Evolutionary conservation across 2,797 vertebrate species (phyloP).

Genomic region (Philypnodon macrostomus): DNA sequence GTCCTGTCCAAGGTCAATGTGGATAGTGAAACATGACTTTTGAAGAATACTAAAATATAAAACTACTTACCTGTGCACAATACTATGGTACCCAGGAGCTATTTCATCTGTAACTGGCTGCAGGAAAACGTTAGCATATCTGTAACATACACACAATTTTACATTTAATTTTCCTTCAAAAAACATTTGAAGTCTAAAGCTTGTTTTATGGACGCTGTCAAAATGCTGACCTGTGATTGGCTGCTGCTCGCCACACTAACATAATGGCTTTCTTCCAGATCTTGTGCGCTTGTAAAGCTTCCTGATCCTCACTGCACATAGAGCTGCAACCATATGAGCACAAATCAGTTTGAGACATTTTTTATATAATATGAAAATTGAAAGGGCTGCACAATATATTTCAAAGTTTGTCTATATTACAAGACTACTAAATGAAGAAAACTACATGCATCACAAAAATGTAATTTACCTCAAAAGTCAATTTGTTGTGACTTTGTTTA

Average conservation of each 20-base stretch:
- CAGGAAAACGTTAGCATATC: conserved; percentile 96
- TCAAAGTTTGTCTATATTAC: no score
- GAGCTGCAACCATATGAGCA: conserved; percentile 74
- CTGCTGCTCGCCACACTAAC: conserved; percentile 97
- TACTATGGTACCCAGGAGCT: conserved; percentile 95
- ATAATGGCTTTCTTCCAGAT: conserved; percentile 99
- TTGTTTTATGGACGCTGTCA: not conserved
- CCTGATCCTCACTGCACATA: conserved; percentile 94
- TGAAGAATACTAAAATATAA: no score
- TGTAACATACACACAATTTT: conserved; percentile 50
- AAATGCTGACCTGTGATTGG: conserved; percentile 89
- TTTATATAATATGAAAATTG: no score
- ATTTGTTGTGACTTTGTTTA: no score
- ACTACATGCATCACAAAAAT: no score
- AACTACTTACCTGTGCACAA: conserved; percentile 88
- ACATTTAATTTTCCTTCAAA: not conserved
- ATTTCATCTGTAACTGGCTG: conserved; percentile 98
- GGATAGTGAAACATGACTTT: no score
- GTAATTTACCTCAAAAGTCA: no score
- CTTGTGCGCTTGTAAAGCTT: conserved; percentile 97
- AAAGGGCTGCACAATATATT: no score
- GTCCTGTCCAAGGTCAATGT: no score
- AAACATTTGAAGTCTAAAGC: not conserved
- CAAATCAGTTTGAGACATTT: not conserved
- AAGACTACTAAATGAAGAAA: not conserved